Conservation (phyloP, 1,140 invertebrate genomes). For the Drosophila nikananu region DNA sequence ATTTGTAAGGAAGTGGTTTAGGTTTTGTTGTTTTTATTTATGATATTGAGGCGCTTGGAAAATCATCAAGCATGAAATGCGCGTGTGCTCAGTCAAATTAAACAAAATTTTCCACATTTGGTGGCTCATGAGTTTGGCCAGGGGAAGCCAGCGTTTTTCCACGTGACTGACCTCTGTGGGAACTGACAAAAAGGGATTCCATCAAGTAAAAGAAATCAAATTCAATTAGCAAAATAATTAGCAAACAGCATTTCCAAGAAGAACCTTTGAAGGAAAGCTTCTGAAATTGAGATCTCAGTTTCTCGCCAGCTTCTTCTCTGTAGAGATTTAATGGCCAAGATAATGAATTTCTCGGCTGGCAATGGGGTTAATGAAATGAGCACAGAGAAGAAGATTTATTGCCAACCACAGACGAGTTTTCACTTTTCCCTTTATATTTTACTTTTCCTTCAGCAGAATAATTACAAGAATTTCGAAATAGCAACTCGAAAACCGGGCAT, state of each 20-base stretch:
- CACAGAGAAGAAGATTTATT: constrained; percentile 71
- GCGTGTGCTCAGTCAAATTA: constrained; percentile 59
- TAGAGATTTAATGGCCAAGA: constrained; percentile 56
- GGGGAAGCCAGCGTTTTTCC: constrained; percentile 69
- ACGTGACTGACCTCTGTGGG: constrained; percentile 68
- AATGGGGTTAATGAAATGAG: constrained; percentile 75
- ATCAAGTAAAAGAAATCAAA: neutral
- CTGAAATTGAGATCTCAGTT: constrained; percentile 50
- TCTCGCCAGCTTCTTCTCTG: constrained; percentile 17
- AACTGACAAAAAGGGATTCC: constrained; percentile 10
- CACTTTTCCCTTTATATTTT: constrained; percentile 57
- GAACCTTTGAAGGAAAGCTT: constrained; percentile 43
- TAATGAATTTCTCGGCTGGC: constrained; percentile 43
- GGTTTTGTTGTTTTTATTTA: constrained; percentile 61
- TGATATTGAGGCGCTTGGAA: constrained; percentile 62
- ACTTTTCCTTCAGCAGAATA: constrained; percentile 22
- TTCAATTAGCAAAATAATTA: constrained; percentile 8
- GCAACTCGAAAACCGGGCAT: constrained; percentile 21
- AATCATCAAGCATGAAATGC: constrained; percentile 74
- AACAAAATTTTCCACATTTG: constrained; percentile 42
- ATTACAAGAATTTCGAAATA: constrained; percentile 52
- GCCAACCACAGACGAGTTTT: constrained; percentile 59
- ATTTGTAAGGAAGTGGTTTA: constrained; percentile 30
- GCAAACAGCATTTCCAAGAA: constrained; percentile 15
- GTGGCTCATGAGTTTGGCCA: constrained; percentile 51